These are phyloP conservation scores for Micrastur ruficollis DNA, from an alignment of 2,797 vertebrate species.

Conservation along the genomic window DNA sequence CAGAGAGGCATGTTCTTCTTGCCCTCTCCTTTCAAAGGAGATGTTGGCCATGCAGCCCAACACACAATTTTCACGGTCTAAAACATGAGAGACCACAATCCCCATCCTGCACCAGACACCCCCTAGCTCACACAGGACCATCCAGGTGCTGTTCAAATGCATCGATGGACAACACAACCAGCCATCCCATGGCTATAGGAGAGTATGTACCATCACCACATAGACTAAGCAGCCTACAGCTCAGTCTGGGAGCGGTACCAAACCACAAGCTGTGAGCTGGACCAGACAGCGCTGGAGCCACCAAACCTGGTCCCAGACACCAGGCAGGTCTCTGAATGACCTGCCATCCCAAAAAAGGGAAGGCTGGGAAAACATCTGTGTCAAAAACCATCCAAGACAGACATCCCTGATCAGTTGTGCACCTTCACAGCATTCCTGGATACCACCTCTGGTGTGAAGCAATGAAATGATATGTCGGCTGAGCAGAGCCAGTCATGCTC, in stretches of 20 bases:
- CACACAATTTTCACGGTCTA: not conserved
- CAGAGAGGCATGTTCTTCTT: not conserved
- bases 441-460: not conserved
- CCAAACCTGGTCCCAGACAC: not conserved
- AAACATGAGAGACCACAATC: not conserved
- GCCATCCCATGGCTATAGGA: not conserved
- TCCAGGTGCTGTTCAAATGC: not conserved
- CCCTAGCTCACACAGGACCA: not conserved
- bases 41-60: not conserved
- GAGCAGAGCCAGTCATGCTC: not conserved
- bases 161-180: not conserved
- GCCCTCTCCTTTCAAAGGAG: not conserved
- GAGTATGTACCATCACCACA: accelerated
- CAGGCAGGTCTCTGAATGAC: not conserved
- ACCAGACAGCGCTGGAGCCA: not conserved
- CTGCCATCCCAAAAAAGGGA: not conserved
- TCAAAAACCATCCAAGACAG: not conserved
- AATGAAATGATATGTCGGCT: not conserved
- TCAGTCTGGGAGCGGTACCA: not conserved
- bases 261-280: not conserved
- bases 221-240: not conserved
- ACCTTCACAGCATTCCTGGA: not conserved
- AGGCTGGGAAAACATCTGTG: not conserved
- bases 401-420: not conserved
- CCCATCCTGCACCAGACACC: not conserved